These are phyloP conservation scores for Xanthorhoe spadicearia DNA, from an alignment of 2,888 invertebrate genomes.

Conservation along the genomic window DNA sequence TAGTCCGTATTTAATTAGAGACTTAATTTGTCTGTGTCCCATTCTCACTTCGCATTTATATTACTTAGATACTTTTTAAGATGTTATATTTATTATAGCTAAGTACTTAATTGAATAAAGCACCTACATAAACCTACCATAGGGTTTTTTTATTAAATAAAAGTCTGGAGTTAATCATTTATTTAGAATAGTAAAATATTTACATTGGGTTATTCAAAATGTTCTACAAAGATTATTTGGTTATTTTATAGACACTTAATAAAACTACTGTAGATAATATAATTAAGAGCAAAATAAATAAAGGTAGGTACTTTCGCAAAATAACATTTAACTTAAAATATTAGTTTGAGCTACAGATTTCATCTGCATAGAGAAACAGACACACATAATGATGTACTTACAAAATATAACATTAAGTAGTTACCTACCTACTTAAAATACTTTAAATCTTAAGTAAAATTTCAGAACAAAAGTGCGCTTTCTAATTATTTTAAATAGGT, in stretches of 20 bases:
- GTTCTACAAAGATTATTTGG: constrained; percentile 9
- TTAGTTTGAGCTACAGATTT: constrained; percentile 17
- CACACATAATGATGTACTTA: too few species aligned
- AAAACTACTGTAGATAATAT: not conserved
- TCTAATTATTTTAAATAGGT: too few species aligned
- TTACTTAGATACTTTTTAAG: not conserved
- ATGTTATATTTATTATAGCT: too few species aligned
- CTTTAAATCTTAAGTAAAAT: too few species aligned
- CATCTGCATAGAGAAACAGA: constrained; percentile 7
- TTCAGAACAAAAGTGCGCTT: too few species aligned
- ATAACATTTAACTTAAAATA: not conserved
- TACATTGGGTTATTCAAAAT: constrained; percentile 9
- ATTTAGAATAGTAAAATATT: constrained; percentile 25
- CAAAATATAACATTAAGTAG: too few species aligned
- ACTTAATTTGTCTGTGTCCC: too few species aligned
- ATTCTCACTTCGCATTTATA: constrained; percentile 42
- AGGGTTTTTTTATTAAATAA: constrained; percentile 5
- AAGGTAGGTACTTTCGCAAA: too few species aligned
- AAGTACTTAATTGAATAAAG: constrained; percentile 13
- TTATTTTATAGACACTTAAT: not conserved
- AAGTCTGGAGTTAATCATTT: constrained; percentile 1
- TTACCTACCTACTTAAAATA: too few species aligned
- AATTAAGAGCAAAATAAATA: too few species aligned
- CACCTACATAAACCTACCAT: constrained; percentile 2
- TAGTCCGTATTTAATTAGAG: too few species aligned